These are phyloP conservation scores for Myrmecobius fasciatus DNA, from an alignment of 2,113 vertebrate species.

Conservation along the genomic window DNA sequence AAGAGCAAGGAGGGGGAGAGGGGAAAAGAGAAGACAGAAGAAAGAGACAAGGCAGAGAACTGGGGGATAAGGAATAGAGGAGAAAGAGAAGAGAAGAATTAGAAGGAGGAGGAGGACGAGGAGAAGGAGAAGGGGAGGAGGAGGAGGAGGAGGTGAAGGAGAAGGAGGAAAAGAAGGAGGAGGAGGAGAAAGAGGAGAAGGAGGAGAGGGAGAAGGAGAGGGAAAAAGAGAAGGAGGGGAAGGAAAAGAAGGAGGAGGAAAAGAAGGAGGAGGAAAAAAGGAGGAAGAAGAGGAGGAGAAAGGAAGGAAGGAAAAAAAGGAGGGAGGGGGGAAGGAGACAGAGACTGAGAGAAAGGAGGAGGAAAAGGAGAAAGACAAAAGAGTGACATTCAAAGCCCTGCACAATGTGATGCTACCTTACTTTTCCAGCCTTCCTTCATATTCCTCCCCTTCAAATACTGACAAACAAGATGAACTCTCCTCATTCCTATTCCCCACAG, in stretches of 20 bases:
- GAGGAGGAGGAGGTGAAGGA: fast-evolving
- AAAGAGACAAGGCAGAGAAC: background rate
- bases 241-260: background rate
- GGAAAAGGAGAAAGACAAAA: background rate
- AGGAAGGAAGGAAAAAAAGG: fast-evolving
- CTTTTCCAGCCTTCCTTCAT: background rate
- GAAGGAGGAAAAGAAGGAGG: too few relatives aligned
- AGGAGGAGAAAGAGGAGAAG: background rate
- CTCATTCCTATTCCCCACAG: background rate
- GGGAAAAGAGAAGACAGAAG: background rate
- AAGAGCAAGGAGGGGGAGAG: too few relatives aligned
- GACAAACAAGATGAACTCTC: background rate
- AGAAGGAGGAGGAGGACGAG: fast-evolving
- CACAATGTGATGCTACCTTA: background rate
- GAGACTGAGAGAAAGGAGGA: background rate
- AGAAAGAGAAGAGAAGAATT: background rate
- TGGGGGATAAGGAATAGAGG: background rate
- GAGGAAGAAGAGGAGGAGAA: fast-evolving
- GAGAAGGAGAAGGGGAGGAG: fast-evolving
- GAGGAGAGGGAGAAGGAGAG: too few relatives aligned
- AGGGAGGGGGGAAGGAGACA: background rate
- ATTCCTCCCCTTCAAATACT: background rate
- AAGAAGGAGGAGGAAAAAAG: background rate
- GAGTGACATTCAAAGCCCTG: background rate
- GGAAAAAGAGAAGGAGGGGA: background rate